Evolutionary conservation across 2,797 vertebrate genomes (phyloP).

Genomic region (Taenioides sp.): DNA sequence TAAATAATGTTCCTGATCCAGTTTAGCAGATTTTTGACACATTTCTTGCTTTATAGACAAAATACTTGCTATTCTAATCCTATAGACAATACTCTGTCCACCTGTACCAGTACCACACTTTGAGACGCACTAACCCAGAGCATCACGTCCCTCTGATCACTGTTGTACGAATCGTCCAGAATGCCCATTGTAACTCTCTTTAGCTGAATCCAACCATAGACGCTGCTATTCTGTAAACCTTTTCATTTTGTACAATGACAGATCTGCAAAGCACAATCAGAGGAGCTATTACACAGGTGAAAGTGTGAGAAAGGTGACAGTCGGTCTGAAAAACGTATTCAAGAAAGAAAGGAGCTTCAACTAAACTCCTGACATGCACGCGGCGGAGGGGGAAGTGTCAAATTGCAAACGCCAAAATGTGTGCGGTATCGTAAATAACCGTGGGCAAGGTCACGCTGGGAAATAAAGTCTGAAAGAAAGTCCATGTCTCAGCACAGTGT

Average conservation of each 20-base stretch:
- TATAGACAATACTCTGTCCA: neutral
- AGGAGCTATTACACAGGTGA: conserved; percentile 37
- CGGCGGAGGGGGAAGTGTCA: neutral
- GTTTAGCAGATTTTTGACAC: no score
- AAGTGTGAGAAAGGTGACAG: conserved; percentile 41
- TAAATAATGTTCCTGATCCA: no score
- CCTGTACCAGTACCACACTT: neutral
- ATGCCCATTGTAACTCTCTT: conserved; percentile 12
- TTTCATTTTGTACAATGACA: conserved; percentile 40
- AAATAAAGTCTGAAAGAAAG: neutral
- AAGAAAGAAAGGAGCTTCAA: conserved; percentile 19
- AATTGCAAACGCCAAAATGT: conserved; percentile 5
- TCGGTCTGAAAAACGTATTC: conserved; percentile 12
- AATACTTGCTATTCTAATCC: no score
- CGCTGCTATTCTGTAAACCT: conserved; percentile 34
- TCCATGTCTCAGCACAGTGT: conserved; percentile 2
- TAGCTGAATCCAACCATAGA: conserved; percentile 39
- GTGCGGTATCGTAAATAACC: conserved; percentile 9
- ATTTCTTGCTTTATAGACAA: no score
- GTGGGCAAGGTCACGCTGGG: neutral
- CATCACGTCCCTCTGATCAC: neutral
- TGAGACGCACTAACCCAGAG: neutral
- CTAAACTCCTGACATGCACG: conserved; percentile 5
- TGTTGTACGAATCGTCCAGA: neutral
- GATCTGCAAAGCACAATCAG: conserved; percentile 27